Conservation (phyloP, 2,113 vertebrate genomes). For the Actenoides lindsayi region DNA sequence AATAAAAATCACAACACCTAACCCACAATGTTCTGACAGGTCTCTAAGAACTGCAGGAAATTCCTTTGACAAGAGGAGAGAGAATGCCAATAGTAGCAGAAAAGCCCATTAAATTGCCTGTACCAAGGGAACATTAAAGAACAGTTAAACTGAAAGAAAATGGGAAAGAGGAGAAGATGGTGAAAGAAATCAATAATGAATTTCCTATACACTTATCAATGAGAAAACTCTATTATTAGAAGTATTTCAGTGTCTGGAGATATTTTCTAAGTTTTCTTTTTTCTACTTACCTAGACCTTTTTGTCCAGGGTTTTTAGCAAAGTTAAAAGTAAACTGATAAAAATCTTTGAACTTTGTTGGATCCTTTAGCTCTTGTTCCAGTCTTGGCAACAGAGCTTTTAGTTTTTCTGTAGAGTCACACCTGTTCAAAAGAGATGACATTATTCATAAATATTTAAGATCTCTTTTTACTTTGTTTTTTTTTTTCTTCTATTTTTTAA, state of each 20-base stretch:
- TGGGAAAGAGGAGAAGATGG: not conserved
- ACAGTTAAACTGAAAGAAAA: not conserved
- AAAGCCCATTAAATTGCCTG: not conserved
- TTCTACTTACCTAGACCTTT: constrained; percentile 91
- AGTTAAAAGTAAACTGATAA: constrained; percentile 97
- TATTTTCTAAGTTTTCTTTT: not conserved
- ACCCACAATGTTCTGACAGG: not conserved
- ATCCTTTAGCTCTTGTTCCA: constrained; percentile 96
- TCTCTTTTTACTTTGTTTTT: not conserved
- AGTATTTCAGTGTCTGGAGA: not conserved
- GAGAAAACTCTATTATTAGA: not conserved
- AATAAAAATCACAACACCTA: not conserved
- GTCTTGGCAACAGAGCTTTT: constrained; percentile 85
- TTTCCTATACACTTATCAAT: not conserved
- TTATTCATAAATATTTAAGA: not conserved
- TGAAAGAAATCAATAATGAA: not conserved
- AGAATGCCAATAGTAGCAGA: not conserved
- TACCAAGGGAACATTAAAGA: not conserved
- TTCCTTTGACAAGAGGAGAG: not conserved
- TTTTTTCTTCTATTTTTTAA: not conserved
- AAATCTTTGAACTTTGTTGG: constrained; percentile 93
- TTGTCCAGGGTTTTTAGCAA: constrained; percentile 95
- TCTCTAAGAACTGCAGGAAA: not conserved
- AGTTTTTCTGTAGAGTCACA: constrained; percentile 94
- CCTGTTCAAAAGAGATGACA: constrained; percentile 72